Conservation (phyloP, 2,113 vertebrate genomes). For the Burhinus bistriatus region DNA sequence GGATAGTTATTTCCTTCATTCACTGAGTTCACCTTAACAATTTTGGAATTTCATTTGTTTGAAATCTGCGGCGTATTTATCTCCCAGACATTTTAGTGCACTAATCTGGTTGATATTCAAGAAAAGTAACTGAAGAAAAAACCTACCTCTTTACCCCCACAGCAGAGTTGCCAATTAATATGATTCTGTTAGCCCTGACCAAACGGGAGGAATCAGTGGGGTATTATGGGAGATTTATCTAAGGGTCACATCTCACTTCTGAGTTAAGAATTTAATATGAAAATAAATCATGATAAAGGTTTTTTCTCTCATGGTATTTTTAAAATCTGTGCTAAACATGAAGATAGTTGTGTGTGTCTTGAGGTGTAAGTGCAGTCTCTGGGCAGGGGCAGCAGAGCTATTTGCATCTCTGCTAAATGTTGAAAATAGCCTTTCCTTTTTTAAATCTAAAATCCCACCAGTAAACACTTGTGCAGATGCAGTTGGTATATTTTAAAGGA, state of each 20-base stretch:
- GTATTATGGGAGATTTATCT: slow-evolving; percentile 28
- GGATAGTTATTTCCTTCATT: background rate
- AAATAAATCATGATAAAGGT: background rate
- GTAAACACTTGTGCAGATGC: background rate
- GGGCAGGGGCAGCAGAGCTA: background rate
- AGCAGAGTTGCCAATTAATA: slow-evolving; percentile 26
- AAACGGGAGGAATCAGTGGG: slow-evolving; percentile 17
- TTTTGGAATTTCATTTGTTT: slow-evolving; percentile 33
- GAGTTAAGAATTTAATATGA: slow-evolving; percentile 18
- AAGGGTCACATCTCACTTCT: background rate
- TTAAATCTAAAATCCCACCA: background rate
- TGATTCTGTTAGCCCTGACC: slow-evolving; percentile 10
- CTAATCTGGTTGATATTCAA: slow-evolving; percentile 27
- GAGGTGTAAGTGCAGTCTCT: background rate
- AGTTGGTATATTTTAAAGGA: background rate
- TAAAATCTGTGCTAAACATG: background rate
- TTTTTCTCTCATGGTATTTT: background rate
- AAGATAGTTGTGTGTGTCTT: background rate
- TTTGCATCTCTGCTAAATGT: background rate
- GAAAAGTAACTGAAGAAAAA: slow-evolving; percentile 19
- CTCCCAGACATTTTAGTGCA: slow-evolving; percentile 6
- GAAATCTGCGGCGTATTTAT: slow-evolving; percentile 16
- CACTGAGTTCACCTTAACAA: background rate
- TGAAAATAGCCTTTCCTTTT: background rate
- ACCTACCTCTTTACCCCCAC: background rate